phyloP scores from a whole-genome alignment of 2,797 vertebrate species.

The Tragopan temminckii region DNA sequence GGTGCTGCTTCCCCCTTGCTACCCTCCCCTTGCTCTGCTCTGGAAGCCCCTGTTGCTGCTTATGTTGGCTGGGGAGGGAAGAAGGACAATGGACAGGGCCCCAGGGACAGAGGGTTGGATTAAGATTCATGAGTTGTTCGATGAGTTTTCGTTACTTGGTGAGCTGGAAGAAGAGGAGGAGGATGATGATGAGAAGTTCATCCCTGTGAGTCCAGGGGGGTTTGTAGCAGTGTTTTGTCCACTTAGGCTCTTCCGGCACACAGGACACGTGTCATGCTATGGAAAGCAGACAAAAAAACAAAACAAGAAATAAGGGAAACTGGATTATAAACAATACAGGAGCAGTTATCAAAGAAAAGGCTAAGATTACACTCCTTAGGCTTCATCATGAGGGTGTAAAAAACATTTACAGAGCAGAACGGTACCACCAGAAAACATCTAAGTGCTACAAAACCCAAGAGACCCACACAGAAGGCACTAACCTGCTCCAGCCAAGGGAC shows the following conservation, averaged over 20 bases:
- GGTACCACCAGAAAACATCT: not conserved
- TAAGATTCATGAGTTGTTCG: conserved; percentile 91
- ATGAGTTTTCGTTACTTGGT: conserved; percentile 91
- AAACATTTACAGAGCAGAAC: not conserved
- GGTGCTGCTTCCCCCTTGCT: not conserved
- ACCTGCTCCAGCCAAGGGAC: conserved; percentile 99
- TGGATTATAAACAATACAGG: not conserved
- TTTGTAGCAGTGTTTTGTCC: conserved; percentile 99
- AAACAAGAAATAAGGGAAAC: not conserved
- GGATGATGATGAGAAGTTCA: conserved; percentile 93
- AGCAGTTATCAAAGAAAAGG: not conserved
- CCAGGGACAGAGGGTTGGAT: conserved; percentile 12
- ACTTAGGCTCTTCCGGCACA: conserved; percentile 97
- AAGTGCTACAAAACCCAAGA: not conserved
- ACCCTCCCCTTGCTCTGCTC: conserved; percentile 46
- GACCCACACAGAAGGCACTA: not conserved
- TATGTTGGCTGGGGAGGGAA: conserved; percentile 22
- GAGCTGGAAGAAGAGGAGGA: conserved; percentile 94
- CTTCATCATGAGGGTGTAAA: not conserved
- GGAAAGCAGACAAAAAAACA: not conserved
- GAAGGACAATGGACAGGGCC: conserved; percentile 52
- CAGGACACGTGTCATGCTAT: conserved; percentile 97
- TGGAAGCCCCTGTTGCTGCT: conserved; percentile 43
- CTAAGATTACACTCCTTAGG: not conserved
- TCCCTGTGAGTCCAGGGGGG: conserved; percentile 92